phyloP scores from a whole-genome alignment of 2,888 invertebrate species.

The Malachius bipustulatus region DNA sequence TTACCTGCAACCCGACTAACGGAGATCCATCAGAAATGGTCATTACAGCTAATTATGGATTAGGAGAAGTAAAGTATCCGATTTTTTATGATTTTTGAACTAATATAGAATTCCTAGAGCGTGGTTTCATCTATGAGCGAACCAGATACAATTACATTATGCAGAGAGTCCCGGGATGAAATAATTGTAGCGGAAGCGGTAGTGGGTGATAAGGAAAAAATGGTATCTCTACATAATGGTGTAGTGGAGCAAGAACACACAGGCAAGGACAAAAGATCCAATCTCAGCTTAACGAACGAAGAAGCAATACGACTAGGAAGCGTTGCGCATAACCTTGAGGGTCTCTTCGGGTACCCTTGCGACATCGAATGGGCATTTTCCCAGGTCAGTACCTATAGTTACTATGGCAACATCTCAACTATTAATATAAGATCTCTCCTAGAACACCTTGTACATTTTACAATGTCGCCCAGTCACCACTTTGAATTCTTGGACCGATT shows the following conservation, averaged over 20 bases:
- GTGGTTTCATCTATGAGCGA: constrained; percentile 69
- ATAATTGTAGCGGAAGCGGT: constrained; percentile 38
- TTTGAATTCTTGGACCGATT: constrained; percentile 59
- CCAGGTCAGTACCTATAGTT: constrained; percentile 35
- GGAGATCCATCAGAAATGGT: constrained; percentile 55
- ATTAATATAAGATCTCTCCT: too few species aligned
- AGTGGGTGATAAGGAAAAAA: constrained; percentile 45
- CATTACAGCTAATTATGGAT: constrained; percentile 69
- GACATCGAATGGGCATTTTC: constrained; percentile 74
- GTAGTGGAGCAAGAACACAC: constrained; percentile 18
- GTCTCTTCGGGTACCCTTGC: constrained; percentile 53
- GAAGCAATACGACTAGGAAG: constrained; percentile 45
- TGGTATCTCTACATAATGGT: constrained; percentile 38
- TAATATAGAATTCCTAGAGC: constrained; percentile 39
- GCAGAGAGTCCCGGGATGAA: constrained; percentile 38
- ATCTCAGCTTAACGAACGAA: constrained; percentile 44
- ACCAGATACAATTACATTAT: constrained; percentile 59
- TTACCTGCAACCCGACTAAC: constrained; percentile 64
- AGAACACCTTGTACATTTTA: constrained; percentile 51
- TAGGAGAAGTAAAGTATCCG: constrained; percentile 63
- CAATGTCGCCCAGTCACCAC: constrained; percentile 72
- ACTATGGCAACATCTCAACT: too few species aligned
- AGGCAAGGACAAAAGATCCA: constrained; percentile 31
- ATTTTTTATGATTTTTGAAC: too few species aligned
- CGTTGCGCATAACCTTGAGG: constrained; percentile 50